Conservation (phyloP, 1,140 invertebrate species). For the Helicoverpa zea region DNA sequence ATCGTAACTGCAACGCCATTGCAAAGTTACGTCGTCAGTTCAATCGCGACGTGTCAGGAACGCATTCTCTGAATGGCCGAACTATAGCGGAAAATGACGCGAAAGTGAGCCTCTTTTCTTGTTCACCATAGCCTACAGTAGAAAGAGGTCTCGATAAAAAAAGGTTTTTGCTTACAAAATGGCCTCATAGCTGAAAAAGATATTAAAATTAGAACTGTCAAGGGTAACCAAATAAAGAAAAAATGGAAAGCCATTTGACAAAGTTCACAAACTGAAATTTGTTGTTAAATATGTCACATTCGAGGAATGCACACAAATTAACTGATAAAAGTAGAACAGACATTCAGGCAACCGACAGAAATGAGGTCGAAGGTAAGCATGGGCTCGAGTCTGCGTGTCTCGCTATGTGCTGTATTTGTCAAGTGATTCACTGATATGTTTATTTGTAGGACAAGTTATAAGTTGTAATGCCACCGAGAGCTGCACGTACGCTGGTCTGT, state of each 20-base stretch:
- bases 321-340: slow-evolving; percentile 74
- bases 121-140: background rate
- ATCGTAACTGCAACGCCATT: too few species aligned
- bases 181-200: slow-evolving; percentile 45
- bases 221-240: slow-evolving; percentile 63
- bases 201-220: slow-evolving; percentile 79
- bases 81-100: background rate
- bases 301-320: slow-evolving; percentile 80
- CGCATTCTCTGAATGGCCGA: too few species aligned
- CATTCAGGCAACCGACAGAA: slow-evolving; percentile 58
- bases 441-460: slow-evolving; percentile 70
- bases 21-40: too few species aligned
- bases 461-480: slow-evolving; percentile 69
- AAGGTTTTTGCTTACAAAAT: background rate
- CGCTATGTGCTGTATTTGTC: background rate
- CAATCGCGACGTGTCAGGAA: too few species aligned
- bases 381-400: background rate
- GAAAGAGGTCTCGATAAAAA: background rate
- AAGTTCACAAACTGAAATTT: slow-evolving; percentile 82
- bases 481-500: slow-evolving; percentile 78
- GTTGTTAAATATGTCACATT: slow-evolving; percentile 84
- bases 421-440: slow-evolving; percentile 42
- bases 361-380: slow-evolving; percentile 69
- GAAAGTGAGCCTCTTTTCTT: too few species aligned
- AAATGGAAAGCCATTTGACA: slow-evolving; percentile 84